These are phyloP conservation scores for Malacosoma neustria DNA, from an alignment of 2,888 invertebrate genomes.

Conservation along the genomic window DNA sequence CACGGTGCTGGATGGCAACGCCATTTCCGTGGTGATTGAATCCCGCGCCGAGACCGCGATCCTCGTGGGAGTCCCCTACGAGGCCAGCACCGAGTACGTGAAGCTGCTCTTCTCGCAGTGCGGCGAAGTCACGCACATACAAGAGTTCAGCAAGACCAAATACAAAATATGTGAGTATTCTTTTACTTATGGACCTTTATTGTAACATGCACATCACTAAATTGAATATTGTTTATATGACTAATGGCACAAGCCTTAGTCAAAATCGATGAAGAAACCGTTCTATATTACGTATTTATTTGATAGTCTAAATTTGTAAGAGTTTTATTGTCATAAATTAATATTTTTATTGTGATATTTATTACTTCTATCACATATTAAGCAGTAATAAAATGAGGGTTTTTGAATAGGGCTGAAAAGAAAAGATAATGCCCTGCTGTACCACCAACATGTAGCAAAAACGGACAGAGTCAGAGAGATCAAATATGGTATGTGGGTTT, in stretches of 20 bases:
- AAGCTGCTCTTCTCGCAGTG: conserved; percentile 57
- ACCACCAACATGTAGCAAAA: neutral
- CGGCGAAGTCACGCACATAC: conserved; percentile 62
- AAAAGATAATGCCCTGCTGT: neutral
- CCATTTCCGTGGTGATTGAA: conserved; percentile 55
- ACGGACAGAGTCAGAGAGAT: neutral
- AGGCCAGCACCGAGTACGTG: conserved; percentile 62
- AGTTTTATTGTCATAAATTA: too few relatives aligned
- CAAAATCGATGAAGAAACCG: too few relatives aligned
- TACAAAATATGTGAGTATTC: conserved; percentile 63
- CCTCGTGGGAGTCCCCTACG: conserved; percentile 66
- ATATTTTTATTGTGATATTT: too few relatives aligned
- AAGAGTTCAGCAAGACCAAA: conserved; percentile 72
- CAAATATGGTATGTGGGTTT: neutral
- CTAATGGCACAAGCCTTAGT: too few relatives aligned
- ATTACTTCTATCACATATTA: too few relatives aligned
- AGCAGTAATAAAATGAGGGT: neutral
- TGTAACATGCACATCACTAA: too few relatives aligned
- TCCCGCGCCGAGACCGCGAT: conserved; percentile 65
- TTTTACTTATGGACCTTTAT: too few relatives aligned
- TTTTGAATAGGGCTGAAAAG: neutral
- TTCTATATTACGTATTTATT: too few relatives aligned
- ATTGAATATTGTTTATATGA: too few relatives aligned
- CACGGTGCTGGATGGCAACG: conserved; percentile 43
- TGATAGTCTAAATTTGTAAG: too few relatives aligned